A percentile compares a stretch with the other conserved stretches of the same genome.
These are phyloP conservation scores for Salvelinus namaycush DNA, from an alignment of 2,113 vertebrate genomes.

Conservation along the genomic window DNA sequence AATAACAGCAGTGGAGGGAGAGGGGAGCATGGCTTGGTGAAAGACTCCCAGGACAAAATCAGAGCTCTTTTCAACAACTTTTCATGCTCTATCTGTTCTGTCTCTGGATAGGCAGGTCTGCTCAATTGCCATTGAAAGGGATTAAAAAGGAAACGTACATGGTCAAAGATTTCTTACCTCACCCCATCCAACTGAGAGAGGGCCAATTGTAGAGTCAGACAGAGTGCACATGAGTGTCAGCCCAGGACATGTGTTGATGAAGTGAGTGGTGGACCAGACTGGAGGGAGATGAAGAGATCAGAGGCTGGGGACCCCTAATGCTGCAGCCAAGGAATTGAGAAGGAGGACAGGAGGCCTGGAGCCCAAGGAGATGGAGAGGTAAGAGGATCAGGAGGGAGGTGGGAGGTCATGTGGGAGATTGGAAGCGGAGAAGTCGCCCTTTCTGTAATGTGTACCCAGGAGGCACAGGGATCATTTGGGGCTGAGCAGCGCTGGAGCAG, in stretches of 20 bases:
- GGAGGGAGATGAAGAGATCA: constrained; percentile 31
- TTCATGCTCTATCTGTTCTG: neutral
- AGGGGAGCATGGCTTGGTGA: neutral
- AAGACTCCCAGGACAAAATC: neutral
- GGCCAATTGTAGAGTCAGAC: too few relatives aligned
- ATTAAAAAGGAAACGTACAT: constrained; percentile 10
- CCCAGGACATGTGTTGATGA: constrained; percentile 19
- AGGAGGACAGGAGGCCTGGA: constrained; percentile 18
- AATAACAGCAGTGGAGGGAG: constrained; percentile 19
- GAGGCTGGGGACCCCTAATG: constrained; percentile 9
- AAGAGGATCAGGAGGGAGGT: constrained; percentile 25
- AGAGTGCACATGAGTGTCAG: neutral
- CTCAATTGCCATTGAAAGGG: neutral
- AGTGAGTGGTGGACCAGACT: constrained; percentile 29
- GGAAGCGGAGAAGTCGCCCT: constrained; percentile 17
- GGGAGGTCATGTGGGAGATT: constrained; percentile 25
- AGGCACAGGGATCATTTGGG: constrained; percentile 25
- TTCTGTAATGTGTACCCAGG: constrained; percentile 12
- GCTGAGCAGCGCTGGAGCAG: neutral
- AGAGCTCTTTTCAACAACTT: neutral
- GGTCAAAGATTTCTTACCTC: too few relatives aligned
- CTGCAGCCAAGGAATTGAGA: constrained; percentile 13
- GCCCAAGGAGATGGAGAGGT: constrained; percentile 38
- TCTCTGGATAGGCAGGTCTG: neutral
- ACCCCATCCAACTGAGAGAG: too few relatives aligned